phyloP scores from a whole-genome alignment of 2,113 vertebrate genomes.

The Urocolius indicus region DNA sequence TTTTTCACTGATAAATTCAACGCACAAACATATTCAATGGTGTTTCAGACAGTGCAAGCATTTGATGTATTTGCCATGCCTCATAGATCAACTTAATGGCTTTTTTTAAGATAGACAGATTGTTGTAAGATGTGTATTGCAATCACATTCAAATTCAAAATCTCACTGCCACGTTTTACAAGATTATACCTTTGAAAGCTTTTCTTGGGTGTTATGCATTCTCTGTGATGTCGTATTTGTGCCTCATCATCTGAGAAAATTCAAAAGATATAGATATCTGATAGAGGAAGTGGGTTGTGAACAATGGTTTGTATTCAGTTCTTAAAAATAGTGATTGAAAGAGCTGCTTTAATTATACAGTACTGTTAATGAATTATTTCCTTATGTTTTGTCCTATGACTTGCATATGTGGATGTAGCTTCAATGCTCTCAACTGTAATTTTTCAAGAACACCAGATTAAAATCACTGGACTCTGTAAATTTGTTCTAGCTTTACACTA shows the following conservation, averaged over 20 bases:
- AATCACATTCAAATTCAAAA: not conserved
- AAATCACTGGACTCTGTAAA: not conserved
- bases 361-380: conserved; percentile 50
- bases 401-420: not conserved
- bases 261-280: not conserved
- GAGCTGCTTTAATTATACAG: conserved; percentile 35
- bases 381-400: conserved; percentile 28
- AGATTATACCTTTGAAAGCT: conserved; percentile 33
- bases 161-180: not conserved
- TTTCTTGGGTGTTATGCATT: not conserved
- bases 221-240: conserved; percentile 31
- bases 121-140: not conserved
- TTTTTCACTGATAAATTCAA: conserved; percentile 10
- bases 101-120: too few species aligned
- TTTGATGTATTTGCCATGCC: conserved; percentile 5
- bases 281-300: conserved; percentile 49
- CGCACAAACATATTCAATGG: conserved; percentile 2
- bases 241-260: not conserved
- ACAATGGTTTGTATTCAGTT: not conserved
- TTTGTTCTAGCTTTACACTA: not conserved
- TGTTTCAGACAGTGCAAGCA: not conserved
- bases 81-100: not conserved
- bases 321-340: conserved; percentile 43
- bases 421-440: not conserved
- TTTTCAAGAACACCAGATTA: not conserved